phyloP scores from a whole-genome alignment of 2,797 vertebrate genomes.

The Sebastes matsubarae region DNA sequence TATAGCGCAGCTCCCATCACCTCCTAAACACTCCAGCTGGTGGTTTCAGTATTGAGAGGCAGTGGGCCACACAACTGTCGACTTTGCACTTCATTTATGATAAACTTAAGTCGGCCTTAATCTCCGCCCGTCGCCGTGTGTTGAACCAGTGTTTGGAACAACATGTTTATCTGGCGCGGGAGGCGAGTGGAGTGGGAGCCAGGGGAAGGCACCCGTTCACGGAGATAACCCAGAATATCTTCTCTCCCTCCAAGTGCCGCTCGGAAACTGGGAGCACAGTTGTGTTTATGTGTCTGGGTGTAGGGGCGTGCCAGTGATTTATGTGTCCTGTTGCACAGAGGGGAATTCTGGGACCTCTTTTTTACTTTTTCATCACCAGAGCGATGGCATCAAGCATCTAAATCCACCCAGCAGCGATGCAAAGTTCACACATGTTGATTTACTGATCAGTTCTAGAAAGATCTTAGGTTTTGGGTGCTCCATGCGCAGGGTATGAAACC shows the following conservation, averaged over 20 bases:
- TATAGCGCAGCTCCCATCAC: conserved; percentile 54
- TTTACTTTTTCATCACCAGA: conserved; percentile 34
- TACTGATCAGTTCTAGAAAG: neutral
- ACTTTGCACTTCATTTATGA: conserved; percentile 79
- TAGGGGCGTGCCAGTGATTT: conserved; percentile 65
- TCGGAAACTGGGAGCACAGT: conserved; percentile 37
- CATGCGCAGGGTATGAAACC: neutral
- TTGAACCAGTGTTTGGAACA: conserved; percentile 74
- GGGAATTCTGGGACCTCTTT: conserved; percentile 18
- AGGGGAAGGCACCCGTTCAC: conserved; percentile 52
- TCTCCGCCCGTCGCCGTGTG: conserved; percentile 65
- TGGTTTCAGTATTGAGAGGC: conserved; percentile 67
- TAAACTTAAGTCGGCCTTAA: conserved; percentile 77
- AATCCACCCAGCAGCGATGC: conserved; percentile 20
- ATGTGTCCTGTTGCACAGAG: conserved; percentile 49
- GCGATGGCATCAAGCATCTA: conserved; percentile 44
- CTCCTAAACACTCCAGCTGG: conserved; percentile 69
- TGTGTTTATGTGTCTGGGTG: conserved; percentile 56
- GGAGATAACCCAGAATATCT: conserved; percentile 69
- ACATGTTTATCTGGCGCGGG: conserved; percentile 72
- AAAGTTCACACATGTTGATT: conserved; percentile 29
- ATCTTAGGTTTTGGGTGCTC: neutral
- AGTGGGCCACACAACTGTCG: conserved; percentile 74
- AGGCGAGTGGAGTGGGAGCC: conserved; percentile 60
- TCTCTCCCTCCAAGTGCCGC: conserved; percentile 48